A percentile compares a stretch with the other conserved stretches of the same genome.
phyloP scores from a whole-genome alignment of 2,113 vertebrate genomes.

The Pituophis catenifer region DNA sequence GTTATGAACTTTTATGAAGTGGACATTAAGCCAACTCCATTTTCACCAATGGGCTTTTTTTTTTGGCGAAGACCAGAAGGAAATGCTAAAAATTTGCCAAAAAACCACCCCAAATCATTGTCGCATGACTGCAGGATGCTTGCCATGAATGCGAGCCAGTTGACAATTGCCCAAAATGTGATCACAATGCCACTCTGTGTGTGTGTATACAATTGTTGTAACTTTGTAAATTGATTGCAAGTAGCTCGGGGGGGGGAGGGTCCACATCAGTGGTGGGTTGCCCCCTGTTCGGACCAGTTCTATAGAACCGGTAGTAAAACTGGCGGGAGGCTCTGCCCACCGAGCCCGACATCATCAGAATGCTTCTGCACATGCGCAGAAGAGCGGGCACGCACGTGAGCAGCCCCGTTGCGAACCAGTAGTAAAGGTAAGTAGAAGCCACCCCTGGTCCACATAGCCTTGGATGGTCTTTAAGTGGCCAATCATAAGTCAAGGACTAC shows the following conservation, averaged over 20 bases:
- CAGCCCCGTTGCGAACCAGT: too few species aligned
- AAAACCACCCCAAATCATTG: neutral
- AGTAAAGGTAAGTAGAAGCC: too few species aligned
- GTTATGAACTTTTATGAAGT: neutral
- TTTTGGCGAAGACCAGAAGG: neutral
- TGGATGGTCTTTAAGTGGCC: neutral
- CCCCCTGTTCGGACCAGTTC: too few species aligned
- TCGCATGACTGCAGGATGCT: neutral
- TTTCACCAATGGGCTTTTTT: neutral
- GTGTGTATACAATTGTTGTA: neutral
- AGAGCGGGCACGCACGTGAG: too few species aligned
- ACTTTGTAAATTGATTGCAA: neutral
- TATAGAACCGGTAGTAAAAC: too few species aligned
- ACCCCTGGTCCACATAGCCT: neutral
- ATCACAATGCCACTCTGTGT: too few species aligned
- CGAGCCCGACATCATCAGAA: too few species aligned
- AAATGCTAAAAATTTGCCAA: neutral
- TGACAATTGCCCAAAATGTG: neutral
- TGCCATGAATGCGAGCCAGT: too few species aligned
- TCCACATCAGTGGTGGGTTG: too few species aligned
- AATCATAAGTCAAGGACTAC: neutral
- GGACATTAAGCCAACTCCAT: neutral
- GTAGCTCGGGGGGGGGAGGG: neutral
- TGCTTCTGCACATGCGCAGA: too few species aligned
- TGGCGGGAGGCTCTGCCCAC: too few species aligned